Evolutionary conservation across 2,888 invertebrate genomes (phyloP).

Genomic region (Dasysyrphus tricinctus): DNA sequence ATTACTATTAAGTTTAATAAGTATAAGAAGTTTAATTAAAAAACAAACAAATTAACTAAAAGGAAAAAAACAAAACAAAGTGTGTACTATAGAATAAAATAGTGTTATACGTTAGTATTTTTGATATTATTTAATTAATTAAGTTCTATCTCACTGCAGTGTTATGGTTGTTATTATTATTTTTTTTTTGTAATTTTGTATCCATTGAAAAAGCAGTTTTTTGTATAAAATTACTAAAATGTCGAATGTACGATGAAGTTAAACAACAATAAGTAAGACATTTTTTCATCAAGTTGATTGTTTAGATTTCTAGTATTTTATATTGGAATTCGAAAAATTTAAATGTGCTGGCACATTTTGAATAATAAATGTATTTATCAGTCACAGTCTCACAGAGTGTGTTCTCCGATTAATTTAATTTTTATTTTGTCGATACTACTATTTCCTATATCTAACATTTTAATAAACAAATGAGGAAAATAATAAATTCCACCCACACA

Average conservation of each 20-base stretch:
- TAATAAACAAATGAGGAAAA: slow-evolving; percentile 63
- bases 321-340: slow-evolving; percentile 46
- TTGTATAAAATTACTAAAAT: slow-evolving; percentile 27
- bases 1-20: slow-evolving; percentile 51
- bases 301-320: slow-evolving; percentile 20
- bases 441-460: slow-evolving; percentile 9
- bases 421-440: background rate
- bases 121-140: slow-evolving; percentile 33
- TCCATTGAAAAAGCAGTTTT: slow-evolving; percentile 10
- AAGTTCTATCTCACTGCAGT: slow-evolving; percentile 27
- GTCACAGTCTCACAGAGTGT: slow-evolving; percentile 26
- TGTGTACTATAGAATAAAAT: slow-evolving; percentile 51
- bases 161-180: slow-evolving; percentile 56
- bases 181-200: background rate
- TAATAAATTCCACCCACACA: slow-evolving; percentile 70
- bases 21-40: slow-evolving; percentile 25
- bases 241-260: background rate
- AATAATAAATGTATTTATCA: slow-evolving; percentile 51
- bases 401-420: slow-evolving; percentile 22
- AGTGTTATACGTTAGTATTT: slow-evolving; percentile 38
- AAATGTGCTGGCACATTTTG: slow-evolving; percentile 68
- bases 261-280: background rate
- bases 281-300: slow-evolving; percentile 18
- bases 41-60: slow-evolving; percentile 7
- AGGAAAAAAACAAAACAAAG: slow-evolving; percentile 42